Base-by-base conservation (phyloP, 1,140 invertebrate genomes). In the Drosophila suzukii region DNA sequence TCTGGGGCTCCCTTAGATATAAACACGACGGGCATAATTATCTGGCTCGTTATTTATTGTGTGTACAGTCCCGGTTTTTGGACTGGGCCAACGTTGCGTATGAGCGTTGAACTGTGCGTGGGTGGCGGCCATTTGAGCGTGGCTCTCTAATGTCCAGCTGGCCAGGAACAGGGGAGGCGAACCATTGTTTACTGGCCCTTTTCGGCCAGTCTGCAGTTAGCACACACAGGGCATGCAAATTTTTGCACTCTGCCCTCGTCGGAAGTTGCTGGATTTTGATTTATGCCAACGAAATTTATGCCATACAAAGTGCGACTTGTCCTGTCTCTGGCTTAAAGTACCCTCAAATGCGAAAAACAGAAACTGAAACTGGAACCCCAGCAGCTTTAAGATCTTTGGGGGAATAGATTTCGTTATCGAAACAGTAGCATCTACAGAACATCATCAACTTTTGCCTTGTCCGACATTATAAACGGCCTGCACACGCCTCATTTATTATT, bases 401-500 rank as follows among this genome's bases (percentile, higher is more conserved):
- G 11, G 54, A 44, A 65, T 49, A 66, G 34, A 67, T 70, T 58
- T 72, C 46, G 68, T 68, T 78, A 83, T 83, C 75, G 43, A 34
- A 43, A n/a, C 54, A 47, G 49, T 59, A 39, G 46, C 77, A 85
- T 85, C 81, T 70, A 43, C 49, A 67, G 44, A 76, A 51, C 68
- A 71, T 81, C 74, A 81, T 78, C 81, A 81, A 60, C 74, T 65
- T 51, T 62, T 54, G 70, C 70, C 58, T 54, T 66, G 75, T 60
- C 83, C 70, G 82, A 91, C 90, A 91, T 78, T 88, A 90, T 90
- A 90, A 91, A 91, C 80, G 76, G 86, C 83, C 81, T 82, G 86
- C 90, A 91, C 90, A 91, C 90, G 90, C 90, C 90, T 83, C 75
- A 75, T 88, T 90, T 90, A 91, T 85, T 84, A 89, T 86, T 76